These are phyloP conservation scores for Zingel zingel DNA, from an alignment of 2,113 vertebrate genomes.

Conservation along the genomic window DNA sequence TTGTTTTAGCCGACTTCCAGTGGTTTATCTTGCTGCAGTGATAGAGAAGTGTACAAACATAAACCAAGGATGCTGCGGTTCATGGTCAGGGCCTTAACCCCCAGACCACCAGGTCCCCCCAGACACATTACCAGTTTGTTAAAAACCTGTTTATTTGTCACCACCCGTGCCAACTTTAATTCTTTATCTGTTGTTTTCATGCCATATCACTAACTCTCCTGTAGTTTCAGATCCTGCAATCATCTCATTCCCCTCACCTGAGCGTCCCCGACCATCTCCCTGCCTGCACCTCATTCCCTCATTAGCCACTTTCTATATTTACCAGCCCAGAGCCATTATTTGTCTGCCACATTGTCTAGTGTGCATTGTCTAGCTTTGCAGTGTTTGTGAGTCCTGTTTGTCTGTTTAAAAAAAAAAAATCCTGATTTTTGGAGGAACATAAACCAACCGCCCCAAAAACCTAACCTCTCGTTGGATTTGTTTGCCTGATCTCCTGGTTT, in stretches of 20 bases:
- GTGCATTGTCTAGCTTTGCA: neutral
- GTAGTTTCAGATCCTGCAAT: neutral
- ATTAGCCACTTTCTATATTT: neutral
- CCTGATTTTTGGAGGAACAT: neutral
- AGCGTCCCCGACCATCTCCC: neutral
- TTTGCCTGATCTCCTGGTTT: neutral
- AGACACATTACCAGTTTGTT: conserved; percentile 11
- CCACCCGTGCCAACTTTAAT: neutral
- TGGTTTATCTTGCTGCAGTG: neutral
- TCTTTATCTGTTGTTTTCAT: neutral
- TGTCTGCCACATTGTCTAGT: neutral
- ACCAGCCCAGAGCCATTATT: neutral
- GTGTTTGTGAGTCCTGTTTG: neutral
- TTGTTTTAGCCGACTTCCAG: neutral
- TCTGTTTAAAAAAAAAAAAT: neutral
- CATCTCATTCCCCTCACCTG: neutral
- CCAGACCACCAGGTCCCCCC: neutral
- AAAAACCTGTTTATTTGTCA: neutral
- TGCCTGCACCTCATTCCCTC: neutral
- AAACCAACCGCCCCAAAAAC: no score
- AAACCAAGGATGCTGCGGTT: neutral
- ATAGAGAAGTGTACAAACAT: neutral
- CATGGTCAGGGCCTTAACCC: neutral
- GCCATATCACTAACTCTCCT: neutral
- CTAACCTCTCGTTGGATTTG: neutral